A percentile compares a stretch with the other conserved stretches of the same genome.
These are phyloP conservation scores for Byasa hedistus DNA, from an alignment of 2,888 invertebrate genomes.

Conservation along the genomic window DNA sequence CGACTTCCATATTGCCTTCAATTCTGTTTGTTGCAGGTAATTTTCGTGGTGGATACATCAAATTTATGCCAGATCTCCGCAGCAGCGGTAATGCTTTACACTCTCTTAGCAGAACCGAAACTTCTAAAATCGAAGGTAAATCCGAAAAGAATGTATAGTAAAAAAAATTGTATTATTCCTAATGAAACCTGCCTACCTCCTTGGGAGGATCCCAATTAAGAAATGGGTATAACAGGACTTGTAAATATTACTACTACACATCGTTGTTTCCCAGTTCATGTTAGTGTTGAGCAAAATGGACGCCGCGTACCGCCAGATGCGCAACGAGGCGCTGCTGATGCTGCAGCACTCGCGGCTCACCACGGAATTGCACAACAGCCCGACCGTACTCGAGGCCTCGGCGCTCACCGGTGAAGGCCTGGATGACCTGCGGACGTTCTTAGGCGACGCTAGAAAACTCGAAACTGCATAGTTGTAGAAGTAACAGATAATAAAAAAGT, in stretches of 20 bases:
- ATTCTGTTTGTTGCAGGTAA: slow-evolving; percentile 64
- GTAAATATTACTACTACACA: no score
- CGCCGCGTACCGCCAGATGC: slow-evolving; percentile 91
- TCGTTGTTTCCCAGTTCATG: slow-evolving; percentile 72
- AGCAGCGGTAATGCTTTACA: slow-evolving; percentile 89
- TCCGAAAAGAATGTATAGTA: neutral
- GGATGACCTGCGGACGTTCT: slow-evolving; percentile 77
- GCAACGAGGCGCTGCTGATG: slow-evolving; percentile 91
- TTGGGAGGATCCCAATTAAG: no score
- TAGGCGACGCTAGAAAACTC: slow-evolving; percentile 42
- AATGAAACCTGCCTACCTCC: no score
- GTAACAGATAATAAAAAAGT: no score
- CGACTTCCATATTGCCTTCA: no score
- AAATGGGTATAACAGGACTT: no score
- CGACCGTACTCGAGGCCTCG: slow-evolving; percentile 86
- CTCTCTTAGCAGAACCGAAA: slow-evolving; percentile 86
- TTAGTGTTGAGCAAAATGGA: slow-evolving; percentile 91
- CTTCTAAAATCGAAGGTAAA: slow-evolving; percentile 83
- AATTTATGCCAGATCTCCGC: slow-evolving; percentile 93
- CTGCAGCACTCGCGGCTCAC: slow-evolving; percentile 86
- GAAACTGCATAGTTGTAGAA: slow-evolving; percentile 6
- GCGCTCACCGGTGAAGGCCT: slow-evolving; percentile 86
- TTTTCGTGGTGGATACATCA: slow-evolving; percentile 91
- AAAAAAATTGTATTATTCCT: neutral
- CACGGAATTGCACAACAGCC: slow-evolving; percentile 83